phyloP scores from a whole-genome alignment of 1,140 invertebrate genomes.

The Trialeurodes vaporariorum region DNA sequence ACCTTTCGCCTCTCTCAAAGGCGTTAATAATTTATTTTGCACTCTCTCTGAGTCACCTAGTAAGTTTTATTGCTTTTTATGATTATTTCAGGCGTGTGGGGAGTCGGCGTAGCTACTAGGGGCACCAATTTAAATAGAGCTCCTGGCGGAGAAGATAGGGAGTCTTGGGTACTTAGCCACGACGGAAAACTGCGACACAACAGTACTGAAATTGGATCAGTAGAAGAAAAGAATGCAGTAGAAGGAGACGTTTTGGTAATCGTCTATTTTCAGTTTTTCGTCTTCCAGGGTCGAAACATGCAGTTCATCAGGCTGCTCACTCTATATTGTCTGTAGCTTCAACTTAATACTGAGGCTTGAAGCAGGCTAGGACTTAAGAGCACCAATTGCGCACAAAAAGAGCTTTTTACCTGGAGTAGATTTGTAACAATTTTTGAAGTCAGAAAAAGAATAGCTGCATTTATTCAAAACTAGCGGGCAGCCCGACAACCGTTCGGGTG shows the following conservation, averaged over 20 bases:
- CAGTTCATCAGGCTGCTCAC: not conserved
- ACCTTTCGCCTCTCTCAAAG: not conserved
- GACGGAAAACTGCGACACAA: constrained; percentile 79
- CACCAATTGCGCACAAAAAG: too few relatives aligned
- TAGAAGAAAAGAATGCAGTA: constrained; percentile 47
- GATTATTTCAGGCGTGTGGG: constrained; percentile 60
- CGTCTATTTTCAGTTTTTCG: constrained; percentile 5
- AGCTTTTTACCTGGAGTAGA: too few relatives aligned
- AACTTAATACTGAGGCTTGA: not conserved
- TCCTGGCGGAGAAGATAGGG: constrained; percentile 69
- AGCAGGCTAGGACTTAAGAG: too few relatives aligned
- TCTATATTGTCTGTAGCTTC: not conserved
- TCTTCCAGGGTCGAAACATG: too few relatives aligned
- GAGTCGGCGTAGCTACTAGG: constrained; percentile 80
- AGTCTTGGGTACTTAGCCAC: constrained; percentile 87
- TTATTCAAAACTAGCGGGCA: too few relatives aligned
- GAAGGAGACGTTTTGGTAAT: constrained; percentile 90
- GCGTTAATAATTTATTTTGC: not conserved
- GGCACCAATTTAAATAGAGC: constrained; percentile 74
- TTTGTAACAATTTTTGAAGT: too few relatives aligned
- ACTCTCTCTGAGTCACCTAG: too few relatives aligned
- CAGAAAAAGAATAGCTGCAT: too few relatives aligned
- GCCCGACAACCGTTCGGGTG: too few relatives aligned
- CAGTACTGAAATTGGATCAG: constrained; percentile 61
- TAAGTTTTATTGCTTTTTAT: not conserved